A percentile compares a stretch with the other conserved stretches of the same genome.
These are phyloP conservation scores for Girardia tigrina DNA, from an alignment of 2,888 invertebrate species.

Conservation along the genomic window DNA sequence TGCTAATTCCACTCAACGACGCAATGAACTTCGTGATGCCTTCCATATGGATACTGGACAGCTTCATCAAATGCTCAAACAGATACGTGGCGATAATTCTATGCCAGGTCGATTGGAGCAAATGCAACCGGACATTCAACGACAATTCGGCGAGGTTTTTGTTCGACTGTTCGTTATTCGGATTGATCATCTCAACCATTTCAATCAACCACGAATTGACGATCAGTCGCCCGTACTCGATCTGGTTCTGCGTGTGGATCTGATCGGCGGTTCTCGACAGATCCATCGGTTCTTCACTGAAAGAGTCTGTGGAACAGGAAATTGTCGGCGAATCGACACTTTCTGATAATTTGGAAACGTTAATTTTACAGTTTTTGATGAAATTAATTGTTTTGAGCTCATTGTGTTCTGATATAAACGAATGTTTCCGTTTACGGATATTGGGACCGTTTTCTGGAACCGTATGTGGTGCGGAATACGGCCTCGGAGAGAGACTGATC, in stretches of 20 bases:
- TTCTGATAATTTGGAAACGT: conserved; percentile 8
- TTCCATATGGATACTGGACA: neutral
- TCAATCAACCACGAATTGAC: conserved; percentile 29
- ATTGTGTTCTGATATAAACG: neutral
- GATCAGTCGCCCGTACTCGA: neutral
- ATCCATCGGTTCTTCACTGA: conserved; percentile 29
- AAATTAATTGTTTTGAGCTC: conserved; percentile 5
- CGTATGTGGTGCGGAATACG: neutral
- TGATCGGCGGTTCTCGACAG: conserved; percentile 26
- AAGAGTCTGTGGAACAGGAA: conserved; percentile 29
- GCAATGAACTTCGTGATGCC: neutral
- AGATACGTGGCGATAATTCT: conserved; percentile 24
- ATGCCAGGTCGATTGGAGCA: conserved; percentile 31
- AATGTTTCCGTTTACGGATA: neutral
- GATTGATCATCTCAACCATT: conserved; percentile 27
- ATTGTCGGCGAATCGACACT: neutral
- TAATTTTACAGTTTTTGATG: neutral
- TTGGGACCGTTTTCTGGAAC: neutral
- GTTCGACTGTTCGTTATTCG: neutral
- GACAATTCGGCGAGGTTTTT: conserved; percentile 15
- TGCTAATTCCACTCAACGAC: neutral
- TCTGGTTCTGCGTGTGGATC: conserved; percentile 15
- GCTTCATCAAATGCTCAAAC: conserved; percentile 21
- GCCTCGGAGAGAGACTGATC: conserved; percentile 8
- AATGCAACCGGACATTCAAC: conserved; percentile 21